Evolutionary conservation across 2,888 invertebrate genomes (phyloP).

Genomic region (Melinopterus prodromus): DNA sequence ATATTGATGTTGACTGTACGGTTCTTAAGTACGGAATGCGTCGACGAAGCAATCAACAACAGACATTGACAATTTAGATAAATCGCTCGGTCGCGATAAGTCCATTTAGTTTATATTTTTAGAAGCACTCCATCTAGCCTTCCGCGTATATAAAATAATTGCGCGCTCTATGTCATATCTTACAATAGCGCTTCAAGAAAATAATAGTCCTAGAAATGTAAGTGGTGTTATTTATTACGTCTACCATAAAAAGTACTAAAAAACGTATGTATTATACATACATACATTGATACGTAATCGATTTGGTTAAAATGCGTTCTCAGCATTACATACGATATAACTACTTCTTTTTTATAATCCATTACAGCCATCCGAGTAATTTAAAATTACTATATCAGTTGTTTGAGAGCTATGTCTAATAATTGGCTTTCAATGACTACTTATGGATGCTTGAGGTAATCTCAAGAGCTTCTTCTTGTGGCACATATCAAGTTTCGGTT

Average conservation of each 20-base stretch:
- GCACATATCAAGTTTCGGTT: not conserved
- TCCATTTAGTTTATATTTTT: not conserved
- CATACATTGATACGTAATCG: not conserved
- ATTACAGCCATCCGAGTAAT: not conserved
- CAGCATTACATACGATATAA: not conserved
- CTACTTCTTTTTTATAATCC: not conserved
- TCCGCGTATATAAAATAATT: constrained; percentile 4
- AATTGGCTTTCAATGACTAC: not conserved
- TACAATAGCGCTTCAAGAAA: not conserved
- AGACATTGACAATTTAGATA: constrained; percentile 4
- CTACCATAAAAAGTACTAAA: not conserved
- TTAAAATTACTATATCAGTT: not conserved
- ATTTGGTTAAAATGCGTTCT: not conserved
- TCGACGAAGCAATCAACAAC: not conserved
- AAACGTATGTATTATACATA: not conserved
- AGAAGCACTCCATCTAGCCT: not conserved
- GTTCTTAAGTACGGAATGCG: not conserved
- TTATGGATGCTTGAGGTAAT: not conserved
- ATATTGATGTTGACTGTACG: not conserved
- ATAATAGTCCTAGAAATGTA: not conserved
- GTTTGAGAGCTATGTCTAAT: not conserved
- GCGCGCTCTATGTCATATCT: not conserved
- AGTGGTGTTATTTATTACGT: not conserved
- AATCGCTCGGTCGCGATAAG: not conserved
- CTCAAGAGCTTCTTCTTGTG: constrained; percentile 4